These are phyloP conservation scores for Cochlearius cochlearius DNA, from an alignment of 2,113 vertebrate species.

Conservation along the genomic window DNA sequence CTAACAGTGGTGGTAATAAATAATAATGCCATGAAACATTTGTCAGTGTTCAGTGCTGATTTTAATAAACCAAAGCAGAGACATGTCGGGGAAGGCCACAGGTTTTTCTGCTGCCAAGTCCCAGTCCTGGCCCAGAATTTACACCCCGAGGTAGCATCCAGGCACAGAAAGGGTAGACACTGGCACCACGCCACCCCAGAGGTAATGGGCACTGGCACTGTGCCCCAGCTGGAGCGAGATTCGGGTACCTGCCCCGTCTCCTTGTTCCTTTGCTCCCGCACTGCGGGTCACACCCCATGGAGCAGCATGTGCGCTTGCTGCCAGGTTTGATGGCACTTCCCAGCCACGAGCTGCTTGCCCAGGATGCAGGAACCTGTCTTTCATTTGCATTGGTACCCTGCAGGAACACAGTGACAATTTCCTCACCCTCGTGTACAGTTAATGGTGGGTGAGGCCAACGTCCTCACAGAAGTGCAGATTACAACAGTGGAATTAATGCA, in stretches of 20 bases:
- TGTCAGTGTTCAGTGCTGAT: not conserved
- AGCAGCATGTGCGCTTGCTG: not conserved
- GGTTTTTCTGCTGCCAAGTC: not conserved
- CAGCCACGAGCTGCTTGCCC: not conserved
- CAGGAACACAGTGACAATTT: not conserved
- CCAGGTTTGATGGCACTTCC: not conserved
- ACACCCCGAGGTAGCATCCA: not conserved
- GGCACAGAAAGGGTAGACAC: not conserved
- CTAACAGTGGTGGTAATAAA: not conserved
- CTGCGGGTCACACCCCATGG: not conserved
- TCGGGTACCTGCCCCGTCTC: not conserved
- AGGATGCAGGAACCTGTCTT: not conserved
- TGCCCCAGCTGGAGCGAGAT: rapidly evolving
- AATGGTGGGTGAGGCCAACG: not conserved
- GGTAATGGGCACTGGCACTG: rapidly evolving
- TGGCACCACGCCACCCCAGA: not conserved
- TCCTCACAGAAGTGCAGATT: not conserved
- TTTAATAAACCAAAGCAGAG: not conserved
- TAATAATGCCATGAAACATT: not conserved
- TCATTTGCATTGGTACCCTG: not conserved
- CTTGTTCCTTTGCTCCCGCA: not conserved
- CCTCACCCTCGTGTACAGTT: rapidly evolving
- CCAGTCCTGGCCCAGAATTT: not conserved
- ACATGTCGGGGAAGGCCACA: not conserved
- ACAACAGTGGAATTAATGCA: not conserved